phyloP scores from a whole-genome alignment of 2,888 invertebrate genomes.

The Clepsis dumicolana region DNA sequence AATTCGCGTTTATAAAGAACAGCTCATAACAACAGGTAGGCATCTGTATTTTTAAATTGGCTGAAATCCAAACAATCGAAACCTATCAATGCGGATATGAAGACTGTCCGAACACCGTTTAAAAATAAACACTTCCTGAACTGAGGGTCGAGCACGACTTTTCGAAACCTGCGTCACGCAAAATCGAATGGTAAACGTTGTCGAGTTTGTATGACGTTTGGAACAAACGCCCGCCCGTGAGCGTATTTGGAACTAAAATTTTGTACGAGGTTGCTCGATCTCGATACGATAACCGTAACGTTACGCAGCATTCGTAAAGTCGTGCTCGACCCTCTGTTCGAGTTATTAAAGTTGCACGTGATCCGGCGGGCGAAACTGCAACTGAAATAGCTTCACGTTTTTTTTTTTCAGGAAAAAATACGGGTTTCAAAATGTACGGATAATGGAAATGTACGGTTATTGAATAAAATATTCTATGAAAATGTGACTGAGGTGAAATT shows the following conservation, averaged over 20 bases:
- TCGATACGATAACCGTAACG: no score
- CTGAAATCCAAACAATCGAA: background rate
- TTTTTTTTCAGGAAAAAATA: constrained; percentile 16
- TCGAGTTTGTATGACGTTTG: no score
- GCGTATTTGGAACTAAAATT: no score
- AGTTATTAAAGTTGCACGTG: constrained; percentile 65
- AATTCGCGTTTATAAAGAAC: no score
- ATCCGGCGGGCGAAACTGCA: constrained; percentile 44
- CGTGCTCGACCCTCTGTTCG: no score
- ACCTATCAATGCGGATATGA: constrained; percentile 23
- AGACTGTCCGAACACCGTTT: constrained; percentile 42
- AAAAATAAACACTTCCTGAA: constrained; percentile 54
- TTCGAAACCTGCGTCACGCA: no score
- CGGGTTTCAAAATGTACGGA: background rate
- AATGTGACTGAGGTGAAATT: background rate
- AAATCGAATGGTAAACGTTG: no score
- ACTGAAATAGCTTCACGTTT: constrained; percentile 53
- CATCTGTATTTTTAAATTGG: background rate
- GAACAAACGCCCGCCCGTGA: no score
- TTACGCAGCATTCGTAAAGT: no score
- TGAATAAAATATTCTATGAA: background rate
- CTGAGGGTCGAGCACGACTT: no score
- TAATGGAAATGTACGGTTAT: background rate
- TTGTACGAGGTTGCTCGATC: no score
- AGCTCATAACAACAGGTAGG: no score